A percentile compares a stretch with the other conserved stretches of the same genome.
phyloP scores from a whole-genome alignment of 92 coral and sea anemone genomes.

The Umimayanthus kanabou region DNA sequence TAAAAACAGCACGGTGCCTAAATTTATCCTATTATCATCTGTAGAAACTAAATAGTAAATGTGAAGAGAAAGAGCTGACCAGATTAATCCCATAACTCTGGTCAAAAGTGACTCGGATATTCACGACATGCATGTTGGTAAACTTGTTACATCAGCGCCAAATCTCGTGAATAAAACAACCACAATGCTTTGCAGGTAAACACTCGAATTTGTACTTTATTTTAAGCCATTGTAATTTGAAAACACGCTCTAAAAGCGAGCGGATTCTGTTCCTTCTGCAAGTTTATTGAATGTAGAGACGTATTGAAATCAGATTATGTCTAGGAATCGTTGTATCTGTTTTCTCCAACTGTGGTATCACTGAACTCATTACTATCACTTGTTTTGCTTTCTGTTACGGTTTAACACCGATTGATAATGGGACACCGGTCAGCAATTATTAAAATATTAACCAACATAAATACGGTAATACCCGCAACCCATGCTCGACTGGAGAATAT shows the following conservation, averaged over 20 bases:
- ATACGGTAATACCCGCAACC: slow-evolving; percentile 9
- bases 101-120: background rate
- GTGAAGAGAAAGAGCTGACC: background rate
- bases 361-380: background rate
- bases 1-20: background rate
- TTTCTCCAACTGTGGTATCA: background rate
- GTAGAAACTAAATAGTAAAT: background rate
- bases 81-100: background rate
- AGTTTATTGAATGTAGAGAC: background rate
- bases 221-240: too few species aligned
- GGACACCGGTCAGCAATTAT: slow-evolving; percentile 26
- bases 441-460: slow-evolving; percentile 29
- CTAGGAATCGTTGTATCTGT: background rate
- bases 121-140: slow-evolving; percentile 14
- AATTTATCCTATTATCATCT: background rate
- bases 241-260: background rate
- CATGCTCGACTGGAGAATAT: background rate
- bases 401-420: background rate
- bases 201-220: background rate
- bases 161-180: slow-evolving; percentile 10
- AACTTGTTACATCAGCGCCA: slow-evolving; percentile 29
- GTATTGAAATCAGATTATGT: background rate
- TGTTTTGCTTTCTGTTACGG: background rate
- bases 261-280: background rate
- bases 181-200: background rate